A percentile compares a stretch with the other conserved stretches of the same genome.
These are phyloP conservation scores for Myiopsitta monachus DNA, from an alignment of 2,113 vertebrate genomes.

Conservation along the genomic window DNA sequence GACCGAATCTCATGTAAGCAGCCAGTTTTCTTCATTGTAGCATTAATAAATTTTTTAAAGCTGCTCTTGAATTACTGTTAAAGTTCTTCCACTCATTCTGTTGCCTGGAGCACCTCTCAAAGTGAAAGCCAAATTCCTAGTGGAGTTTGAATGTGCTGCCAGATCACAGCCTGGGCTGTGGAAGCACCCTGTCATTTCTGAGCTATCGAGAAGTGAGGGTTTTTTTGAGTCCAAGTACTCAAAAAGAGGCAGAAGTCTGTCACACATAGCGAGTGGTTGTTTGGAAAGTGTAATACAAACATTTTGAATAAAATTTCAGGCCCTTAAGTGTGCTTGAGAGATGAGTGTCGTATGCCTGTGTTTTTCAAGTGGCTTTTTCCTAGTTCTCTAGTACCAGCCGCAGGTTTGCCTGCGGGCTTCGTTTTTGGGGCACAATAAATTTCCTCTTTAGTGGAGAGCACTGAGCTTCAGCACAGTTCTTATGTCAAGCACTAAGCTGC, in stretches of 20 bases:
- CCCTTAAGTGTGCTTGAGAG: constrained; percentile 2
- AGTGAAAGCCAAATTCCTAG: neutral
- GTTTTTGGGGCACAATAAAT: neutral
- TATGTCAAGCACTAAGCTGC: neutral
- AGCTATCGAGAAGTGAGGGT: neutral
- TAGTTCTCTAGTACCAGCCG: neutral
- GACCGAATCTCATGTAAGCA: neutral
- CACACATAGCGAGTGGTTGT: neutral
- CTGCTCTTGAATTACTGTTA: neutral
- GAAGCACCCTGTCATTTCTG: neutral
- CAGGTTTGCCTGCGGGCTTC: neutral
- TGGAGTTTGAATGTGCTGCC: neutral
- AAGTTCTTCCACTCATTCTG: neutral
- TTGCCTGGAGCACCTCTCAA: neutral
- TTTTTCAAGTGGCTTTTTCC: constrained; percentile 14
- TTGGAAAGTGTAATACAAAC: constrained; percentile 25
- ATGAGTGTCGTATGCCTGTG: neutral
- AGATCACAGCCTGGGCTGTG: neutral
- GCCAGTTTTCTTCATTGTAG: neutral
- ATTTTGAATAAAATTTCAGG: neutral
- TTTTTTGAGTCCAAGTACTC: neutral
- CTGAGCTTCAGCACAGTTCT: neutral
- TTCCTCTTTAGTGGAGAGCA: neutral
- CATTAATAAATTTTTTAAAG: neutral
- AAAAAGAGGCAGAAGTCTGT: neutral